Percentiles rank a stretch among this genome's conserved stretches.
These are phyloP conservation scores for Amphipyra berbera DNA, from an alignment of 2,888 invertebrate species.

Conservation along the genomic window DNA sequence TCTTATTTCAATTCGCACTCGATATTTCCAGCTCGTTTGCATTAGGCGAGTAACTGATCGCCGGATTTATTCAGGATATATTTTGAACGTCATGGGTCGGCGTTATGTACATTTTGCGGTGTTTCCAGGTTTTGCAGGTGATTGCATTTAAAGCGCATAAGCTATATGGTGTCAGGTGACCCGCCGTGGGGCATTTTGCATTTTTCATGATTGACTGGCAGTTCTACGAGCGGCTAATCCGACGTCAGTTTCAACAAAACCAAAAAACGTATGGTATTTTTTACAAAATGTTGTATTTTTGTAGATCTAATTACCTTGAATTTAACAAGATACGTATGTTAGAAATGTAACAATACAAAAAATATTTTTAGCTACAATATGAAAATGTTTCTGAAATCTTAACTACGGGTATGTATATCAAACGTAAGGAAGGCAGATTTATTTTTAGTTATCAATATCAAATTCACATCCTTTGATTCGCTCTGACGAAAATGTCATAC, in stretches of 20 bases:
- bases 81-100: constrained; percentile 30
- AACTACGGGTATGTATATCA: background rate
- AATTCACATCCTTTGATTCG: constrained; percentile 14
- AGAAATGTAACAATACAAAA: background rate
- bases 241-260: constrained; percentile 38
- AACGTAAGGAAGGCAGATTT: background rate
- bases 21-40: constrained; percentile 40
- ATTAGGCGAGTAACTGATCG: constrained; percentile 30
- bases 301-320: too few species aligned
- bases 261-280: constrained; percentile 1
- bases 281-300: constrained; percentile 14
- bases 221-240: constrained; percentile 51
- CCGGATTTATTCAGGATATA: constrained; percentile 36
- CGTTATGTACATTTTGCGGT: constrained; percentile 27
- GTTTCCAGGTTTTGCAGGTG: constrained; percentile 47
- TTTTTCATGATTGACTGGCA: constrained; percentile 65
- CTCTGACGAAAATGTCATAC: constrained; percentile 17
- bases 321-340: too few species aligned
- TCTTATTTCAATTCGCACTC: constrained; percentile 30
- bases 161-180: constrained; percentile 50
- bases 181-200: constrained; percentile 59
- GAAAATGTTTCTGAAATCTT: constrained; percentile 6
- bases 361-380: constrained; percentile 7
- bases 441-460: constrained; percentile 26
- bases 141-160: constrained; percentile 61